Evolutionary conservation across 2,113 vertebrate genomes (phyloP), one percentile per base, ranked within the genome.

Genomic region (Panthera uncia): DNA sequence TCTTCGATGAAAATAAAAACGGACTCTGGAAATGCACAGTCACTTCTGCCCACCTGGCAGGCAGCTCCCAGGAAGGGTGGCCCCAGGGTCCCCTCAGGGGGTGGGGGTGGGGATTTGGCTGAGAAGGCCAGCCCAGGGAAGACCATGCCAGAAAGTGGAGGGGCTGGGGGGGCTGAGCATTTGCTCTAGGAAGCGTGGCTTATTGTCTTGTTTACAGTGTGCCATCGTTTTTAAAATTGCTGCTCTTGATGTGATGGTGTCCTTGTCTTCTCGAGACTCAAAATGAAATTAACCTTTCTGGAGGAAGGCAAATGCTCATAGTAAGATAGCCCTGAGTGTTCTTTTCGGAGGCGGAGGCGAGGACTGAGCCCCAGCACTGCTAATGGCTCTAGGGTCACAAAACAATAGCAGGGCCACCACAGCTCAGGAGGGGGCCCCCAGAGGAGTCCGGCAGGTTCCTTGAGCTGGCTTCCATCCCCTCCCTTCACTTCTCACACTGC

Each of bases 271-370:
- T 87, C 83, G 65, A 82, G 48, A 82, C 92, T 88, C 81, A 52
- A 97, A 88, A 88, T 87, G 91, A 95, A 95, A 76, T 76, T 79
- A 83, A 68, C 79, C 57, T 95, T 93, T 92, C n/a, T 36, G 21
- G 19, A 92, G 33, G 57, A 50, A 18, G 48, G 93, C 71, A 41
- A 88, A 55, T 33, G 36, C 2, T 65, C 69, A 45, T 48, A 69
- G 91, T 61, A 93, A 73, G 71, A 63, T 36, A 88, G 63, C 33
- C 48, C 80, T 31, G 89, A 82, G 18, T 80, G 45, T 85, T 86
- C 31, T 61, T 90, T 92, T 78, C 76, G 65, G 33, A 89, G 12
- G 33, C 1, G 1, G 33, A 89, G 12, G 33, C 1, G 1, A 84
- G 80, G 45, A 38, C 97, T 93, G 14, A 69, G 27, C 93, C 88